Conservation (phyloP, 2,888 invertebrate species). For the Drosophila limbata region DNA sequence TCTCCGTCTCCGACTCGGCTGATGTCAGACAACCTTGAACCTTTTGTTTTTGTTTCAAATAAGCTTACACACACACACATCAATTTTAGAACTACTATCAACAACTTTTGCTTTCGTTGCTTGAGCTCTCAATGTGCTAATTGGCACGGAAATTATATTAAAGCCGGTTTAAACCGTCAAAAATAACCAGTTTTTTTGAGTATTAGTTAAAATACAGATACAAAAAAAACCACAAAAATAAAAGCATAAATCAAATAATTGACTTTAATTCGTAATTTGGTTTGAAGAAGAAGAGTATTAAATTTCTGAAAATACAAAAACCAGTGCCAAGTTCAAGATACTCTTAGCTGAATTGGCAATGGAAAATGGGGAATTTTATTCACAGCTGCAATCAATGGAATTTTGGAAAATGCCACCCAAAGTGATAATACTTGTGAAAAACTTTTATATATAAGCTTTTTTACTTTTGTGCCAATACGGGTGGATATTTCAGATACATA, state of each 20-base stretch:
- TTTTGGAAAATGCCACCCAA: neutral
- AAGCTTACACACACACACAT: neutral
- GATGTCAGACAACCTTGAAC: conserved; percentile 79
- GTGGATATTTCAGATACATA: too few relatives aligned
- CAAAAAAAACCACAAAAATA: conserved; percentile 16
- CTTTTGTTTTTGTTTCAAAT: conserved; percentile 65
- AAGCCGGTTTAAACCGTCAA: conserved; percentile 68
- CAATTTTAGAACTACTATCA: conserved; percentile 55
- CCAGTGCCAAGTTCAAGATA: conserved; percentile 18
- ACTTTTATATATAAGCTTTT: too few relatives aligned
- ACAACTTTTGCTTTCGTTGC: conserved; percentile 76
- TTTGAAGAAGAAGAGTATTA: neutral
- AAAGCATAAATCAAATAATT: conserved; percentile 29
- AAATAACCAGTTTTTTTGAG: conserved; percentile 66
- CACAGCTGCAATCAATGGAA: neutral
- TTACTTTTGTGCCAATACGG: too few relatives aligned
- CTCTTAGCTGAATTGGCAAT: neutral
- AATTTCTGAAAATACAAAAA: neutral
- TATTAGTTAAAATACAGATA: conserved; percentile 26
- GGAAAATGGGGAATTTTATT: neutral
- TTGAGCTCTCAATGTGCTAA: conserved; percentile 59
- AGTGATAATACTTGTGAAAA: too few relatives aligned
- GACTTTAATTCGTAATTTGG: conserved; percentile 5
- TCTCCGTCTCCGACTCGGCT: conserved; percentile 30
- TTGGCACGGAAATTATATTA: conserved; percentile 74